Evolutionary conservation across 2,113 vertebrate genomes (phyloP).

Genomic region (Amphiprion ocellaris): DNA sequence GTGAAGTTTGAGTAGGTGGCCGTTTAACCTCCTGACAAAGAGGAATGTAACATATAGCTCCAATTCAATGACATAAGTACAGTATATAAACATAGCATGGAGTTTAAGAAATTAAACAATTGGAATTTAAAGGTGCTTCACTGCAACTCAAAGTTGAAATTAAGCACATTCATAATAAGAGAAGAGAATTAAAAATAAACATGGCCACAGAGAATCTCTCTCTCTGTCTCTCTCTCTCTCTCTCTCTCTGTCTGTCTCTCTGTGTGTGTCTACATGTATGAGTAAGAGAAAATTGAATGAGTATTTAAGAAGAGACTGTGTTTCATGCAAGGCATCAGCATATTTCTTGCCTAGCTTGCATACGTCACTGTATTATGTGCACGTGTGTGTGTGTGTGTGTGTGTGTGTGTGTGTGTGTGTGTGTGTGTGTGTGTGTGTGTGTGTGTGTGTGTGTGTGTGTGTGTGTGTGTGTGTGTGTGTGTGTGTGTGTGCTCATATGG

Average conservation of each 20-base stretch:
- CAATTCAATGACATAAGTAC: constrained; percentile 28
- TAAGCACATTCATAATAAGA: not conserved
- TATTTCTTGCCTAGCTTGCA: constrained; percentile 2
- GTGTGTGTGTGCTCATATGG: constrained; percentile 12
- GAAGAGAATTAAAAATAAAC: not conserved
- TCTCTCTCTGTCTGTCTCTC: too few relatives aligned
- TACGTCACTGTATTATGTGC: not conserved
- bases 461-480: not conserved
- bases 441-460: too few relatives aligned
- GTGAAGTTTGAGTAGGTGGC: constrained; percentile 61
- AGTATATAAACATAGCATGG: not conserved
- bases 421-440: too few relatives aligned
- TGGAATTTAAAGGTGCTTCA: not conserved
- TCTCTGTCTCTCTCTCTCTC: too few relatives aligned
- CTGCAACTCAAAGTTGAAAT: not conserved
- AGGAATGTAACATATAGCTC: constrained; percentile 44
- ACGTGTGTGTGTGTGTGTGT: not conserved
- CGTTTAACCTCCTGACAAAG: constrained; percentile 67
- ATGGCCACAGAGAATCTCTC: too few relatives aligned
- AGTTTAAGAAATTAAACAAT: not conserved
- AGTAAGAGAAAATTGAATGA: not conserved
- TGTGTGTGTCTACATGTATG: too few relatives aligned
- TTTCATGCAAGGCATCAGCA: constrained; percentile 9
- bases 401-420: too few relatives aligned
- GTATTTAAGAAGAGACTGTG: not conserved